Evolutionary conservation across 2,113 vertebrate species (phyloP).

Genomic region (Oryzias curvinotus): DNA sequence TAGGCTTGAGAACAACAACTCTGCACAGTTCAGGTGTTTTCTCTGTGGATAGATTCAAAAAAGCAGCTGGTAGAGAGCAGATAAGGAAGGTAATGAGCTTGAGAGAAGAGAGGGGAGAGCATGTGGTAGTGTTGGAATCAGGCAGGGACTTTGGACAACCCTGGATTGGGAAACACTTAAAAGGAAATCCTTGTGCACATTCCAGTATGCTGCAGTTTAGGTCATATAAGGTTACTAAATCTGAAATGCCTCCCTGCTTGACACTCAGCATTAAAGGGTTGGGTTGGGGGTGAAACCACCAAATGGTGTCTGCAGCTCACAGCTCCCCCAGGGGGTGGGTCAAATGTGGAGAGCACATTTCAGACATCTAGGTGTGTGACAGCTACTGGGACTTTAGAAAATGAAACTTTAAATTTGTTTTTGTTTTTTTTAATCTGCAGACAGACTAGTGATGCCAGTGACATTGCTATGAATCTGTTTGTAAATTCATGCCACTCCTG

Average conservation of each 20-base stretch:
- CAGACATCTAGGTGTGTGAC: too few species aligned
- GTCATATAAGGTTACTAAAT: not conserved
- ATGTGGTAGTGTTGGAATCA: conserved; percentile 49
- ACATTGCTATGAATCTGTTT: not conserved
- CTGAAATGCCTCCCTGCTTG: too few species aligned
- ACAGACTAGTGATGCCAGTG: too few species aligned
- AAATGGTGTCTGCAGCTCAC: too few species aligned
- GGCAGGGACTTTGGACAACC: conserved; percentile 41
- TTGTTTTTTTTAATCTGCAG: too few species aligned
- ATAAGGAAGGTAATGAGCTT: conserved; percentile 1
- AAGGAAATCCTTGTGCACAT: conserved; percentile 18
- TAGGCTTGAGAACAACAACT: conserved; percentile 47
- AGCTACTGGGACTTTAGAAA: too few species aligned
- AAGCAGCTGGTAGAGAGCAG: conserved; percentile 27
- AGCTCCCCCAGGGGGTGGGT: too few species aligned
- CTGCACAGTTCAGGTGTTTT: conserved; percentile 49
- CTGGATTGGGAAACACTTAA: conserved; percentile 52
- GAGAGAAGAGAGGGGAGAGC: conserved; percentile 31
- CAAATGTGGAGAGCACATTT: too few species aligned
- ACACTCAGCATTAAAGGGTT: too few species aligned
- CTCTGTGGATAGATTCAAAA: conserved; percentile 43
- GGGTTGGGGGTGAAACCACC: too few species aligned
- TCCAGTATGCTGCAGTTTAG: conserved; percentile 6
- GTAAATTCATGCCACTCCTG: not conserved
- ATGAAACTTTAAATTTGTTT: too few species aligned